Evolutionary conservation across 2,113 vertebrate genomes (phyloP), one percentile per base, ranked within the genome.

Genomic region (Cettia cetti): DNA sequence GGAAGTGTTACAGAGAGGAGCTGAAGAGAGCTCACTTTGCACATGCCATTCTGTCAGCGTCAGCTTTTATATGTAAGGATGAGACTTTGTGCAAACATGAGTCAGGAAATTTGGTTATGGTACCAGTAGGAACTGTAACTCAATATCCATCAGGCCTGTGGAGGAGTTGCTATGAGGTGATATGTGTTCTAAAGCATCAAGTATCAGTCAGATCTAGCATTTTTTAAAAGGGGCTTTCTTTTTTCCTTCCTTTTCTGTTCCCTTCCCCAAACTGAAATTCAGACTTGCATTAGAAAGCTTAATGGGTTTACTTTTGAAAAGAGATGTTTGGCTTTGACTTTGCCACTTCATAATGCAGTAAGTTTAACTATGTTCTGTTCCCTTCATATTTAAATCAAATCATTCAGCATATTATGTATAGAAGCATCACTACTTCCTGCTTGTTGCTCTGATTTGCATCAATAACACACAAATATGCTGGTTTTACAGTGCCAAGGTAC

Each of bases 31-130:
- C 37, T 92, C 19, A 23, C 75, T 91, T 79, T 70, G 59, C 42
- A 52, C 59, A 52, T 94, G 89, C 82, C 47, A 28, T 91, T 92
- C 89, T 61, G 59, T 19, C 78, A 42, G 27, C 1, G 2, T 94
- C 91, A 95, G 75, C 61, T 85, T 70, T 80, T 74, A 16, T 52
- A 4, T 13, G 53, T 54, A 30, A 77, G 81, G 93, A 92, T 82
- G 75, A 95, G 84, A 80, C 79, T 47, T 68, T 79, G 64, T 65
- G 71, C 71, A 96, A 96, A 94, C 92, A 92, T 59, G 59, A 95
- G 74, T 86, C 82, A 92, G 79, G 93, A 94, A 90, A 93, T 95
- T 63, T 11, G 15, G 71, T 80, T 92, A 33, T 72, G 39, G 42
- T 59, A 70, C 75, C 87, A 74, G 37, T 15, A 90, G 35, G 68